Percentiles rank a stretch among this genome's conserved stretches.
Conservation (phyloP, 2,888 invertebrate genomes). For the Cloeon dipterum region DNA sequence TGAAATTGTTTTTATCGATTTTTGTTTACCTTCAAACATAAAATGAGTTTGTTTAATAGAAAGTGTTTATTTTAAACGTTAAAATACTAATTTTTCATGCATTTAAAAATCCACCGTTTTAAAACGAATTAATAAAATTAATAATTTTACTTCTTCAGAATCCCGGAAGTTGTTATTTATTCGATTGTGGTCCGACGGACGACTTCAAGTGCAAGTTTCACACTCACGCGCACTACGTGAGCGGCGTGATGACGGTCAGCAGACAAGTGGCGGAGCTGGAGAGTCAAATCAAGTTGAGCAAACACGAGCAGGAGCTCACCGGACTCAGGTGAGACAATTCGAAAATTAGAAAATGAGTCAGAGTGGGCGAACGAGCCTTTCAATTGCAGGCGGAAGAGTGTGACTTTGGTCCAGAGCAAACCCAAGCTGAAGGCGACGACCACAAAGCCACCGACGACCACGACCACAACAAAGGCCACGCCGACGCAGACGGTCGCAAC, state of each 20-base stretch:
- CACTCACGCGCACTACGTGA: constrained; percentile 66
- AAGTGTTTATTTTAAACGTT: background rate
- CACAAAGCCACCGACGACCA: too few relatives aligned
- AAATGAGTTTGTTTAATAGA: constrained; percentile 1
- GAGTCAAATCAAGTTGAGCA: constrained; percentile 44
- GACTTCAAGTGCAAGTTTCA: constrained; percentile 87
- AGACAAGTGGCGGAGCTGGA: constrained; percentile 36
- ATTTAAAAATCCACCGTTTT: too few relatives aligned
- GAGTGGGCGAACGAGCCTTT: constrained; percentile 1
- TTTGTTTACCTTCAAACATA: constrained; percentile 1
- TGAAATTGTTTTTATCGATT: background rate
- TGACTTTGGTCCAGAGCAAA: too few relatives aligned
- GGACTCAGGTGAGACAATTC: constrained; percentile 31
- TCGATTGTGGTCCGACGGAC: constrained; percentile 72
- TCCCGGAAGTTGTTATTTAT: constrained; percentile 73
- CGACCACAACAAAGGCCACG: too few relatives aligned
- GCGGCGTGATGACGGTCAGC: constrained; percentile 54
- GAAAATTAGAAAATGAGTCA: constrained; percentile 1
- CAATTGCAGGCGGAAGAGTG: too few relatives aligned
- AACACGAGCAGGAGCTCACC: constrained; percentile 47
- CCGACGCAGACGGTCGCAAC: too few relatives aligned
- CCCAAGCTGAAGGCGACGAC: too few relatives aligned
- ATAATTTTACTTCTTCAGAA: too few relatives aligned
- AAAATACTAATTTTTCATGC: background rate
- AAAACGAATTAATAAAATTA: too few relatives aligned